phyloP scores from a whole-genome alignment of 2,797 vertebrate genomes.

The Microctenopoma stevenorrisi region DNA sequence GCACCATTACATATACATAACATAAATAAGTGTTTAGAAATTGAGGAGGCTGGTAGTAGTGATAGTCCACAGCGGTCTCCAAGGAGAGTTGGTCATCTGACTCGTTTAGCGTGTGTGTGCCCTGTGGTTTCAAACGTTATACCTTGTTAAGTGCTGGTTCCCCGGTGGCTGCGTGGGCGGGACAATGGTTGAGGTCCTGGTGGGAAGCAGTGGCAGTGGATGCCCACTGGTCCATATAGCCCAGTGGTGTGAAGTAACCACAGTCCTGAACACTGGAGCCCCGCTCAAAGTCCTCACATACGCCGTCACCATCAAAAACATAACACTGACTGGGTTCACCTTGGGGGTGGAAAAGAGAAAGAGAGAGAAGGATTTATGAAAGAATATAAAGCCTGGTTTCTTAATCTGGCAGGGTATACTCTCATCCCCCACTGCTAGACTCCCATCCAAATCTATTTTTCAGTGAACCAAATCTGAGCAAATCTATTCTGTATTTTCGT shows the following conservation, averaged over 20 bases:
- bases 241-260: conserved; percentile 88
- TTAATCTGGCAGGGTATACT: conserved; percentile 55
- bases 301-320: conserved; percentile 87
- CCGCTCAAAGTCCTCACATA: conserved; percentile 91
- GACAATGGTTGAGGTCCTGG: conserved; percentile 86
- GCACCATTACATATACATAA: not conserved
- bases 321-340: conserved; percentile 95
- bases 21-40: not conserved
- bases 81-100: conserved; percentile 16
- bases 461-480: conserved; percentile 66
- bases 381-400: conserved; percentile 65
- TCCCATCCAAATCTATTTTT: conserved; percentile 67
- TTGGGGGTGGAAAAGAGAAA: conserved; percentile 68
- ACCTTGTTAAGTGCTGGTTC: conserved; percentile 87
- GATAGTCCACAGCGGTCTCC: not conserved
- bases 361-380: conserved; percentile 64
- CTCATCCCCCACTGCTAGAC: conserved; percentile 54
- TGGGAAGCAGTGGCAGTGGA: conserved; percentile 85
- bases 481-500: conserved; percentile 68
- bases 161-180: conserved; percentile 86
- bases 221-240: conserved; percentile 92
- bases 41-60: conserved; percentile 8
- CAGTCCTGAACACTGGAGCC: conserved; percentile 88
- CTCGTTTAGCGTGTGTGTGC: conserved; percentile 10
- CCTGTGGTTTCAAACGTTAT: conserved; percentile 27